Evolutionary conservation across 2,113 vertebrate species (phyloP).

Genomic region (Sterrhoptilus dennistouni): DNA sequence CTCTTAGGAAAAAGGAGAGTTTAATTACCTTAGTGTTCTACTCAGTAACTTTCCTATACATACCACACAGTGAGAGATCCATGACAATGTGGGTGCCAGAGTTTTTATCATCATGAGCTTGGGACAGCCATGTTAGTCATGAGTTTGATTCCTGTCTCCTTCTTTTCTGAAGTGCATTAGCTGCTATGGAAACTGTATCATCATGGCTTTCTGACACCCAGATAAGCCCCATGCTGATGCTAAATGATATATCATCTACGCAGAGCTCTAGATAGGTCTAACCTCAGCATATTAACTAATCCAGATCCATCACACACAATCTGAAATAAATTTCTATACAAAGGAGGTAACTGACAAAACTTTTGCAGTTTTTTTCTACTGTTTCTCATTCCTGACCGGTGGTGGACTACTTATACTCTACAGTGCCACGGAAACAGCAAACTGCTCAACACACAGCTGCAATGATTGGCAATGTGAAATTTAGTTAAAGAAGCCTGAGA

Average conservation of each 20-base stretch:
- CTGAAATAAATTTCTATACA: not conserved
- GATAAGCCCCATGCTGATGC: not conserved
- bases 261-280: not conserved
- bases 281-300: not conserved
- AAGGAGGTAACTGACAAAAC: not conserved
- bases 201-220: slow-evolving; percentile 11
- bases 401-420: not conserved
- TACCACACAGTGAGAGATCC: slow-evolving; percentile 40
- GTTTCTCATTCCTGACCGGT: not conserved
- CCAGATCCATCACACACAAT: not conserved
- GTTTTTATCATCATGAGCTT: slow-evolving; percentile 30
- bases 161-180: slow-evolving; percentile 26
- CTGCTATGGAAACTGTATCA: slow-evolving; percentile 63
- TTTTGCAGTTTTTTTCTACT: not conserved
- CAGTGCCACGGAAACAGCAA: not conserved
- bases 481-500: not conserved
- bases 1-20: slow-evolving; percentile 12
- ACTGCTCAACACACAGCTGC: not conserved
- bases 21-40: slow-evolving; percentile 27
- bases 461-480: not conserved
- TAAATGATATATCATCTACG: not conserved
- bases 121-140: slow-evolving; percentile 44
- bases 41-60: slow-evolving; percentile 39
- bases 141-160: slow-evolving; percentile 34
- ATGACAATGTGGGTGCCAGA: slow-evolving; percentile 57